Evolutionary conservation across 2,888 invertebrate species (phyloP), one percentile per base, ranked within the genome.

Genomic region (Mimumesa dahlbomi): DNA sequence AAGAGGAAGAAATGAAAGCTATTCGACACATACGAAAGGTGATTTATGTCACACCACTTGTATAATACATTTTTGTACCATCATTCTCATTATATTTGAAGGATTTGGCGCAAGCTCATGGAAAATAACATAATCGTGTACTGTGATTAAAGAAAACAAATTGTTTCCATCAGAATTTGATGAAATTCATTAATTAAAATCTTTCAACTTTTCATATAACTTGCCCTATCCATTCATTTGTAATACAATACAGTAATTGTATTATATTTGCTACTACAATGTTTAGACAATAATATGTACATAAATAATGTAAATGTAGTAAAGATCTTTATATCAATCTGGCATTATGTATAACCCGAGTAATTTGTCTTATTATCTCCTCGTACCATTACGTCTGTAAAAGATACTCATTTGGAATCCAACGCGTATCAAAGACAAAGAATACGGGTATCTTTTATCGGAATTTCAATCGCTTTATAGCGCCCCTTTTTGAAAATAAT

Each of bases 1-100:
- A 92, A 93, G 68, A 91, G 91, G 81, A 92, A 92, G 81, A 93
- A 90, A 65, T 90, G 54, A 79, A 19, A 14, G 5, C 16, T 9
- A 7, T 40, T 7, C 11, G 16, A 21, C 3, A n/a, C 1, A 25
- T 19, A 36, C 18, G n/a, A n/a, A 25, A 25, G 7, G 25, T 25
- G 25, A n/a, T 5, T 1, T 2, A 18, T 48, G 31, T 21, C 31
- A 40, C 2, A 43, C 6, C 43, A 40, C 25, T 31, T 31, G 11
- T 52, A 31, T 21, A 43, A 49, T 40, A 6, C 34, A 29, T 49
- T 6, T 42, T 13, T 21, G 7, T 16, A 11, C 6, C n/a, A n/a
- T n/a, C 14, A 21, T 11, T 9, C 13, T 50, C 29, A 6, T 38
- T 64, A 5, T 42, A 38, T n/a, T 16, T 9, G 11, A 43, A 29